Evolutionary conservation across 2,113 vertebrate species (phyloP), one percentile per base, ranked within the genome.

Genomic region (Butorides virescens): DNA sequence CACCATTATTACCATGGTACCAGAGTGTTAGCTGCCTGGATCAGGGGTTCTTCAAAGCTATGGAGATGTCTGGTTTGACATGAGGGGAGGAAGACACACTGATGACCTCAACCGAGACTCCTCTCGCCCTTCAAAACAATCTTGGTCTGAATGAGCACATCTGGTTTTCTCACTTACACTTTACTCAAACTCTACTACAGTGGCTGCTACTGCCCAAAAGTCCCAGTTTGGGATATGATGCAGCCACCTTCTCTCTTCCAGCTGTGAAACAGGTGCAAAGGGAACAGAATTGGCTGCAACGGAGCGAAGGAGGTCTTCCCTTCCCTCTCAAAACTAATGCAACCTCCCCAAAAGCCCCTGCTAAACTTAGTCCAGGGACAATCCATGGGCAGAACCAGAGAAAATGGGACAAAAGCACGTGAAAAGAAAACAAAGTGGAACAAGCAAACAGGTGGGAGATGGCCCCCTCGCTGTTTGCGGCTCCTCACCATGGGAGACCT

Each of bases 41-140:
- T n/a, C 16, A 4, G 10, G 44, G 46, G 49, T 30, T 68, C 67
- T 78, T 77, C 65, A 80, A 15, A 66, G 62, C 52, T n/a, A 50
- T 2, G 7, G 67, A 68, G 52, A 58, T 9, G 13, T 32, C 65
- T 63, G 49, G 49, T 30, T 10, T 78, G 68, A 56, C 66, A 46
- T 0, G 0, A 65, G 34, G 16, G 32, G 12, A 91, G 53, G 53
- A 87, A 77, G 59, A 52, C 5, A 1, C 21, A 18, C 25, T 18
- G 47, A 58, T 27, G 39, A 73, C 17, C n/a, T 62, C 2, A 0
- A 55, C 13, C 0, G 4, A 65, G 55, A 25, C 26, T 71, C 37
- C 59, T 39, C 23, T 50, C 37, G 8, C 15, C 30, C 27, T 58
- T 53, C 79, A 58, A 75, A 66, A 76, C 11, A 74, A 1, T 21